Conservation (phyloP, 1,140 invertebrate genomes). For the Procambarus clarkii region DNA sequence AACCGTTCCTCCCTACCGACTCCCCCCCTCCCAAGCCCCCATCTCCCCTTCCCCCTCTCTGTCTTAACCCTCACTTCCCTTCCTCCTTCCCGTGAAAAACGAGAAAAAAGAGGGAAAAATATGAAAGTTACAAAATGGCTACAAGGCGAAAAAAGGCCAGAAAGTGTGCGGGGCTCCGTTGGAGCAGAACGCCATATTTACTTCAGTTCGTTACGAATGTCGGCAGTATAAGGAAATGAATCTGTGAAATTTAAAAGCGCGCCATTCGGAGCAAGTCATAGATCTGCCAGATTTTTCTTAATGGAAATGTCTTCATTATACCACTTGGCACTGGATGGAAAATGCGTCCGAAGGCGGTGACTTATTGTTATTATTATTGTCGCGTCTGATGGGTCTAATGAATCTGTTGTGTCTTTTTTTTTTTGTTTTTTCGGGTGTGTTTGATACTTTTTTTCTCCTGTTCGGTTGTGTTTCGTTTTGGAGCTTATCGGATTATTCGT, state of each 20-base stretch:
- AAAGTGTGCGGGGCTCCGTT: slow-evolving; percentile 4
- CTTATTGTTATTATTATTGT: slow-evolving; percentile 65
- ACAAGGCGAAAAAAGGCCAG: neutral
- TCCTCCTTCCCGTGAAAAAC: neutral
- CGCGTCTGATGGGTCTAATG: slow-evolving; percentile 57
- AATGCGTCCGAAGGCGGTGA: slow-evolving; percentile 52
- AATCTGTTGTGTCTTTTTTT: slow-evolving; percentile 38
- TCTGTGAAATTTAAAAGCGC: slow-evolving; percentile 65
- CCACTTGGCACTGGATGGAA: slow-evolving; percentile 36
- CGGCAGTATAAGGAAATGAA: slow-evolving; percentile 63
- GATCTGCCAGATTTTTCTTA: slow-evolving; percentile 69
- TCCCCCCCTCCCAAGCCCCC: neutral
- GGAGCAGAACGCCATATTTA: slow-evolving; percentile 8
- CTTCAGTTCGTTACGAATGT: slow-evolving; percentile 60
- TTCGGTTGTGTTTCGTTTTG: neutral
- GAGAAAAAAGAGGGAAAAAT: neutral
- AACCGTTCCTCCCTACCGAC: neutral
- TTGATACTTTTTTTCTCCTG: neutral
- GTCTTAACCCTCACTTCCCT: neutral
- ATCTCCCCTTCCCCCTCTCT: neutral
- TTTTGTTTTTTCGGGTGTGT: slow-evolving; percentile 10
- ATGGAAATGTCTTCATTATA: slow-evolving; percentile 69
- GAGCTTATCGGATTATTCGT: neutral
- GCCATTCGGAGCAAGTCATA: slow-evolving; percentile 61
- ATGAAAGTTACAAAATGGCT: neutral